These are phyloP conservation scores for Micromys minutus DNA, from an alignment of 2,113 vertebrate genomes.

Conservation along the genomic window DNA sequence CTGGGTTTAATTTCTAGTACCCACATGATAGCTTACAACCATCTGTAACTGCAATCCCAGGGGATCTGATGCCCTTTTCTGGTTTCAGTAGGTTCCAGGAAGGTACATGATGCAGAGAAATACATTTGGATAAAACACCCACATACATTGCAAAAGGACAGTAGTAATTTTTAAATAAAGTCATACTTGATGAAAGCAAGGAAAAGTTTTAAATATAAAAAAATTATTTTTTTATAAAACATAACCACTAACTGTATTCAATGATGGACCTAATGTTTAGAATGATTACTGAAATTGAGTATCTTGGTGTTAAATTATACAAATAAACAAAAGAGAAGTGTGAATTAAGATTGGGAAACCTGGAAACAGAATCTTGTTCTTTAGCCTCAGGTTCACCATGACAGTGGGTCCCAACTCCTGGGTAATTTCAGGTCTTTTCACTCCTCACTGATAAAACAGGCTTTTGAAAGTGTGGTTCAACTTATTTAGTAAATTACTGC, in stretches of 20 bases:
- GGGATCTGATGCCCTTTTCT: neutral
- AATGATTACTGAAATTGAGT: neutral
- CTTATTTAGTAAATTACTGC: neutral
- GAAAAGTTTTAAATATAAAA: neutral
- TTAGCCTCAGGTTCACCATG: neutral
- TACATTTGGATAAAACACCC: neutral
- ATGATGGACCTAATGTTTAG: neutral
- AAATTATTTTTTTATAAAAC: conserved; percentile 8
- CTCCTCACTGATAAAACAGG: neutral
- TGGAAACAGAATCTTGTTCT: neutral
- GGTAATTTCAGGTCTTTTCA: neutral
- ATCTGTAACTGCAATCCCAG: neutral
- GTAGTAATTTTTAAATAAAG: neutral
- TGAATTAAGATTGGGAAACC: conserved; percentile 14
- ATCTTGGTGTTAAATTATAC: neutral
- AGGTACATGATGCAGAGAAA: neutral
- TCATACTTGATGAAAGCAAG: neutral
- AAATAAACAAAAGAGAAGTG: conserved; percentile 4
- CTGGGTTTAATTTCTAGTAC: neutral
- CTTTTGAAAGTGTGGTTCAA: neutral
- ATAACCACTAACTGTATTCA: neutral
- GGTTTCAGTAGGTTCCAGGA: neutral
- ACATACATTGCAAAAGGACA: neutral
- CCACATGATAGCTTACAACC: neutral
- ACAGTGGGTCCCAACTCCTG: neutral